These are phyloP conservation scores for Furcula furcula DNA, from an alignment of 2,888 invertebrate species.

Conservation along the genomic window DNA sequence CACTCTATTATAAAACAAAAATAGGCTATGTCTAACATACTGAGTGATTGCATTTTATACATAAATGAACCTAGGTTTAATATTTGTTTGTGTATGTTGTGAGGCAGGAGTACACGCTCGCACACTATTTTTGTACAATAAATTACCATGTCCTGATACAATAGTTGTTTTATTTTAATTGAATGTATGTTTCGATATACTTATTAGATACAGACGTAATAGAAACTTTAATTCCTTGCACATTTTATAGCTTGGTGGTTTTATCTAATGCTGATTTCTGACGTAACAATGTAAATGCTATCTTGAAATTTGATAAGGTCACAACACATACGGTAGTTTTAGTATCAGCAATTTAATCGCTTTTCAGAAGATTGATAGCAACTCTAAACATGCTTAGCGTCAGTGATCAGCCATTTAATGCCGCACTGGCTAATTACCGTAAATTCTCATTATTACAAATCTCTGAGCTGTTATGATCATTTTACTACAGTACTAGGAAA, in stretches of 20 bases:
- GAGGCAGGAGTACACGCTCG: conserved; percentile 78
- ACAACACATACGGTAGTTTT: no score
- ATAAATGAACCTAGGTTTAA: conserved; percentile 67
- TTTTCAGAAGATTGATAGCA: no score
- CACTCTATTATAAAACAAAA: conserved; percentile 64
- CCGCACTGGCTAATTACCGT: no score
- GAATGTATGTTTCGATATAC: conserved; percentile 22
- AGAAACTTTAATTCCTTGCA: conserved; percentile 5
- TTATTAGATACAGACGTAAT: conserved; percentile 16
- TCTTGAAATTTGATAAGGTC: background rate
- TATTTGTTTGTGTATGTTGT: conserved; percentile 77
- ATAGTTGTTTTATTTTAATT: conserved; percentile 67
- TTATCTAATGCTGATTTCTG: background rate
- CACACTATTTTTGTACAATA: conserved; percentile 82
- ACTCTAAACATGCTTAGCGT: no score
- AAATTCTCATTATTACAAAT: no score
- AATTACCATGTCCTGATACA: conserved; percentile 76
- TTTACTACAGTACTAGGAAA: no score
- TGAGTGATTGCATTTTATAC: conserved; percentile 81
- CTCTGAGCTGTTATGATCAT: no score
- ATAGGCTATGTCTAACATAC: conserved; percentile 78
- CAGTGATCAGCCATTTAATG: no score
- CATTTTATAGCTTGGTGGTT: conserved; percentile 3
- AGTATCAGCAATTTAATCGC: no score
- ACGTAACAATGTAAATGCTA: background rate